Evolutionary conservation across 2,888 invertebrate species (phyloP).

Genomic region (Plagodis dolabraria): DNA sequence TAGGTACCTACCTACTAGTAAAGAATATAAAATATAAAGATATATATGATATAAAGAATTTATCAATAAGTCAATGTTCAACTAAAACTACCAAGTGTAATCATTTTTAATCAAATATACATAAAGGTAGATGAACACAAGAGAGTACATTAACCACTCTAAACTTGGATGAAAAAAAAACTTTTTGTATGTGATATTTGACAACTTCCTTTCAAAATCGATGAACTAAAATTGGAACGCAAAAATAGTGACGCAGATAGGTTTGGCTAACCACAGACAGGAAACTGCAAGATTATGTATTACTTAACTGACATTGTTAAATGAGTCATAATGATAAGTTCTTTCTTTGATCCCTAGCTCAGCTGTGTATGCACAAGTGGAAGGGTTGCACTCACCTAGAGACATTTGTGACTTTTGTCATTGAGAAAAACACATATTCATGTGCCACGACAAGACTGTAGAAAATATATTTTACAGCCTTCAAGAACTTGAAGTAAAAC

Average conservation of each 20-base stretch:
- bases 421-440: not conserved
- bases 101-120: no score
- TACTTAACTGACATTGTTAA: conserved; percentile 4
- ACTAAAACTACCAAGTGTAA: no score
- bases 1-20: no score
- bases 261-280: conserved; percentile 13
- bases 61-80: no score
- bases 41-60: no score
- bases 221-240: conserved; percentile 1
- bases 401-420: not conserved
- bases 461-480: no score
- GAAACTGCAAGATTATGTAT: conserved; percentile 9
- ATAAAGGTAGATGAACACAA: no score
- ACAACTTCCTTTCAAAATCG: conserved; percentile 9
- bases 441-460: no score
- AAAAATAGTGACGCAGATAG: conserved; percentile 12
- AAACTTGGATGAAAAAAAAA: no score
- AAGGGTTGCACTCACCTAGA: not conserved
- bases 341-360: conserved; percentile 15
- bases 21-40: no score
- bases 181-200: not conserved
- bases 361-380: conserved; percentile 3
- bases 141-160: no score
- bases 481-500: no score
- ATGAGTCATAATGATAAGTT: conserved; percentile 14